These are phyloP conservation scores for Hystrix brachyura DNA, from an alignment of 2,113 vertebrate genomes.

Conservation along the genomic window DNA sequence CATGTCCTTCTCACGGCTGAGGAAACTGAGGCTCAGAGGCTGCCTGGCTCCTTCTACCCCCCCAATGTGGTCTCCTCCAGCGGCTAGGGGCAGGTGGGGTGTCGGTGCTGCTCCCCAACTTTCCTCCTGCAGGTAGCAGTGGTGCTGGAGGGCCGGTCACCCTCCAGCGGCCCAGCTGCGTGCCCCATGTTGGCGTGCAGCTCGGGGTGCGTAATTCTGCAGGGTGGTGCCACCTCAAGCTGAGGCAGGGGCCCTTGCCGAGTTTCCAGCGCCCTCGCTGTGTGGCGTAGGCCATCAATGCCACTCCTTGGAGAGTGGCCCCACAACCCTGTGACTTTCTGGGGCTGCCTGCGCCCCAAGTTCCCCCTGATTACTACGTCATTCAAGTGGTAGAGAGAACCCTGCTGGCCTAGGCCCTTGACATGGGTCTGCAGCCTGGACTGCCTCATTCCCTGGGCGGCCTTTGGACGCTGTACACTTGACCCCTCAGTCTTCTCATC, in stretches of 20 bases:
- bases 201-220: neutral
- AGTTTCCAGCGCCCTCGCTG: fast-evolving
- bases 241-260: neutral
- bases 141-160: neutral
- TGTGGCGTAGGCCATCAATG: fast-evolving
- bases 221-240: neutral
- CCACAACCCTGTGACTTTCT: neutral
- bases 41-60: neutral
- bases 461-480: neutral
- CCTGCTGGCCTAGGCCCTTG: too few species aligned
- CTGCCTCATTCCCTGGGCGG: neutral
- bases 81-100: too few species aligned
- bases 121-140: neutral
- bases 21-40: neutral
- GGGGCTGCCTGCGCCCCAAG: neutral
- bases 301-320: neutral
- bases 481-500: neutral
- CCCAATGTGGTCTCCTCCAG: neutral
- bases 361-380: neutral
- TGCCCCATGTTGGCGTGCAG: neutral
- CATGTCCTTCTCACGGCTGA: neutral
- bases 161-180: neutral
- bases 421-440: fast-evolving
- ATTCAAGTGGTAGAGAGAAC: neutral
- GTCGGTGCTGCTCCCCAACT: neutral